Evolutionary conservation across 2,888 invertebrate species (phyloP), one percentile per base, ranked within the genome.

Genomic region (Acleris laterana): DNA sequence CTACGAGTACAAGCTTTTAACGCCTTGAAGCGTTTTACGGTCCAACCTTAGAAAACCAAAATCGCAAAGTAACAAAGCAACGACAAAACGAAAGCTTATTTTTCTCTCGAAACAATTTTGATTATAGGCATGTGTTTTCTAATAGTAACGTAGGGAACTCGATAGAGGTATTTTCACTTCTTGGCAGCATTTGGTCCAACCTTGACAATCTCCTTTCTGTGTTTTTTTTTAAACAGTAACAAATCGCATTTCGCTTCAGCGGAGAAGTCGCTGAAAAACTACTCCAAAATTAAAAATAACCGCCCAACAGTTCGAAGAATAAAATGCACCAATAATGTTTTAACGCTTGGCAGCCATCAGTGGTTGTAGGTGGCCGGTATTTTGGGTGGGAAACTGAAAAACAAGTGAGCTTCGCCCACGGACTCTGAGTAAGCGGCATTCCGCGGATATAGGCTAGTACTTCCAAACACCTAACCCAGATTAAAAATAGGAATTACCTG

Each of bases 391-490:
- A 81, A 79, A 80, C 74, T 77, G 80, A 82, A 85, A 84, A 84
- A 82, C 76, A 76, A 69, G 73, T 69, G 70, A 57, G 60, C n/a
- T 56, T 76, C 82, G 85, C 83, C 85, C 87, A 85, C 87, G 78
- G 60, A 57, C 59, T 48, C 66, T 65, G 68, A 66, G 70, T 65
- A 75, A 70, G 80, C 77, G 74, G 83, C 75, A 88, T 88, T 81
- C 83, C 81, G 72, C 85, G 88, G 87, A 80, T 86, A 86, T 66
- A 66, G 66, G 66, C 66, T 66, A 88, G 80, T 74, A 67, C 77
- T 84, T 84, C 81, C 87, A 88, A 77, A 80, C 85, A 81, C 81
- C 82, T 88, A 84, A 83, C 81, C 83, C 83, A 84, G 82, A 87
- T 88, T 79, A 72, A 73, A 76, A 66, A 66, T 66, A 66, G 66